These are phyloP conservation scores for Lutjanus campechanus DNA, from an alignment of 2,797 vertebrate genomes.

Conservation along the genomic window DNA sequence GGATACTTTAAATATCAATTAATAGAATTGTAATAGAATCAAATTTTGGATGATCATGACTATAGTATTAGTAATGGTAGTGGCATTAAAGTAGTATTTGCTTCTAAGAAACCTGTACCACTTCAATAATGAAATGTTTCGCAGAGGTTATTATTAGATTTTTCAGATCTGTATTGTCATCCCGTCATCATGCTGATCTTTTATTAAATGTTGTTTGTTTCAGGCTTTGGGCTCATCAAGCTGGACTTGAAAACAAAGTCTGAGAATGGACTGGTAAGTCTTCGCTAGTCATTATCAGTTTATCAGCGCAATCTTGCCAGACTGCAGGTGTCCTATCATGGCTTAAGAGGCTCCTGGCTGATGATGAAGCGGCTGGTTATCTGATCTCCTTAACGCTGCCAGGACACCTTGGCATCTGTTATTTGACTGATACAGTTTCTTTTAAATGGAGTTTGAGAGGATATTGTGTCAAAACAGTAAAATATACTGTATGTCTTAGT, in stretches of 20 bases:
- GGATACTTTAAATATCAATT: conserved; percentile 9
- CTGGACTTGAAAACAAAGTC: conserved; percentile 98
- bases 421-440: not conserved
- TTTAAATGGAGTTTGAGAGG: not conserved
- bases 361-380: conserved; percentile 16
- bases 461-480: not conserved
- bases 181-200: conserved; percentile 10
- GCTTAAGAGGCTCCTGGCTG: conserved; percentile 43
- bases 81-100: not conserved
- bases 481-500: not conserved
- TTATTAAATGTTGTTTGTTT: conserved; percentile 52
- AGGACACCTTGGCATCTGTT: not conserved
- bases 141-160: conserved; percentile 4
- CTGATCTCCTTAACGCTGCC: conserved; percentile 27
- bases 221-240: conserved; percentile 97
- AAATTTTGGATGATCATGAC: not conserved
- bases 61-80: not conserved
- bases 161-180: conserved; percentile 1
- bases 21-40: no score
- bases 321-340: conserved; percentile 34
- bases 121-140: not conserved
- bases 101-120: not conserved
- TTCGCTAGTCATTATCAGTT: conserved; percentile 39
- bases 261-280: conserved; percentile 97
- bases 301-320: conserved; percentile 23